Base-by-base conservation (phyloP, 2,113 vertebrate genomes). In the Mus pahari region DNA sequence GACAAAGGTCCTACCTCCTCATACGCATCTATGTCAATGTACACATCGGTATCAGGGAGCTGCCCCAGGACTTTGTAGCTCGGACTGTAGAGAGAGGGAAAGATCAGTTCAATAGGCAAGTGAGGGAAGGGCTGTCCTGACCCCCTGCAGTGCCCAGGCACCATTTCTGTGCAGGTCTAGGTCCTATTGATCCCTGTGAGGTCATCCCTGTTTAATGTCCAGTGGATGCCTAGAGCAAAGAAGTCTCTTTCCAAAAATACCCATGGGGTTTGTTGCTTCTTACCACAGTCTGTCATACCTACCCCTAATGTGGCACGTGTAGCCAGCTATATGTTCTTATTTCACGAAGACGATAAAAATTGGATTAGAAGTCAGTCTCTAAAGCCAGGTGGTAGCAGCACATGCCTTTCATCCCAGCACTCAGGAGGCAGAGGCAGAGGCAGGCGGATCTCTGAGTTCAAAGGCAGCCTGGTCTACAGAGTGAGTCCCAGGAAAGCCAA, bases 1-100 rank as follows among this genome's bases (percentile, higher is more conserved):
- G 66, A 73, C 77, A 89, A 89, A 74, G 4, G 16, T 91, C 97
- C 96, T 98, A 99, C 99, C 99, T 99, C 99, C 97, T 99, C 98
- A 0, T 99, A 99, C 5, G 99, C 98, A 0, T 99, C 98, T 97
- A 99, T 98, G 17, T 99, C 99, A 79, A 97, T 99, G 97, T 99
- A 99, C 62, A 99, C 98, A 79, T 99, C 99, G 0, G 99, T 99
- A 92, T 98, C 97, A 0, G 99, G 98, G 96, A 99, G 97, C 58
- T 98, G 98, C 36, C 99, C 99, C 92, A 99, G 98, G 96, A 99
- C 96, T 95, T 98, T 98, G 96, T 98, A 99, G 82, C 99, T 98
- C 20, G 99, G 99, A 45, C 99, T 99, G 96, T 36, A 96, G 87
- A 98, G 45, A 98, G 5, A 55, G 97, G 84, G 98, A 55, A 95